Evolutionary conservation across 2,888 invertebrate species (phyloP).

Genomic region (Synanthedon andrenaeformis): DNA sequence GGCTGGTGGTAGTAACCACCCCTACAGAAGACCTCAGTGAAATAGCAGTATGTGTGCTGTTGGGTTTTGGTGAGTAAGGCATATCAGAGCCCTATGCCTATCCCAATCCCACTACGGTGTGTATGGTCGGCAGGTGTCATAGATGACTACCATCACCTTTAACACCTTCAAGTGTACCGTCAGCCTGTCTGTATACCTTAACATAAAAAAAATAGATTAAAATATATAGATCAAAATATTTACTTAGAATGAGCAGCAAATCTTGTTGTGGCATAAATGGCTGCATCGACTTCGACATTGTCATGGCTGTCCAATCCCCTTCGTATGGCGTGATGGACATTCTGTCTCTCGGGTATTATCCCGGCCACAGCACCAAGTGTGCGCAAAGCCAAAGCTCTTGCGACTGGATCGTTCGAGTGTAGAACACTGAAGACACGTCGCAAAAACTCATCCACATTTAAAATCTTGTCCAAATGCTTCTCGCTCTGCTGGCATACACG

Average conservation of each 20-base stretch:
- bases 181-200: no score
- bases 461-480: constrained; percentile 94
- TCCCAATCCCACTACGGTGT: no score
- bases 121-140: no score
- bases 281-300: constrained; percentile 95
- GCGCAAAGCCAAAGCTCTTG: constrained; percentile 88
- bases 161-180: no score
- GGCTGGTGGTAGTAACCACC: no score
- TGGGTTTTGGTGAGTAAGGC: no score
- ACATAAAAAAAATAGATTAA: no score
- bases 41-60: no score
- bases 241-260: constrained; percentile 95
- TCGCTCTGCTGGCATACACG: constrained; percentile 95
- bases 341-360: constrained; percentile 93
- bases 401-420: constrained; percentile 97
- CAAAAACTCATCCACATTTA: constrained; percentile 92
- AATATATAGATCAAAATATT: constrained; percentile 14
- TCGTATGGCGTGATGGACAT: constrained; percentile 94
- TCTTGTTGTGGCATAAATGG: constrained; percentile 93
- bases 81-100: no score
- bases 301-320: constrained; percentile 94
- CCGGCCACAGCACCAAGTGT: constrained; percentile 93
- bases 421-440: constrained; percentile 92
- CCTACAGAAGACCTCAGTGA: no score
- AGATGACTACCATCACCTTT: no score